These are phyloP conservation scores for Phallusia fumigata DNA, from an alignment of 23 tunicate species.

Conservation along the genomic window DNA sequence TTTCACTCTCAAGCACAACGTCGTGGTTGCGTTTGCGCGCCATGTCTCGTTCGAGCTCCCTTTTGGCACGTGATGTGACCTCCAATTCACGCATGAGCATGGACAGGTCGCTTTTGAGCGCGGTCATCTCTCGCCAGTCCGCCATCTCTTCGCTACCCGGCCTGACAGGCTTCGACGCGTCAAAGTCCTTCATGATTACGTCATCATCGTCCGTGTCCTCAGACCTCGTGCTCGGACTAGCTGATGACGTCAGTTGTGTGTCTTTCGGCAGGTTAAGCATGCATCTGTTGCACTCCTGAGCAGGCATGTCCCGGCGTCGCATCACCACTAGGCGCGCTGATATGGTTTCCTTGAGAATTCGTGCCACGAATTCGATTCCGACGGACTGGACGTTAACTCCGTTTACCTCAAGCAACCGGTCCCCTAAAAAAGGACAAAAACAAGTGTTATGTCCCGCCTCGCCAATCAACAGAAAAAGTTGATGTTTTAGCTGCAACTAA, in stretches of 20 bases:
- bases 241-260: not conserved
- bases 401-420: constrained; percentile 50
- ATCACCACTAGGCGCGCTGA: constrained; percentile 36
- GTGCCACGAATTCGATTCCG: constrained; percentile 27
- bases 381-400: constrained; percentile 55
- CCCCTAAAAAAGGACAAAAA: constrained; percentile 20
- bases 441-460: not conserved
- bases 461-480: constrained; percentile 1
- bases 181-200: constrained; percentile 8
- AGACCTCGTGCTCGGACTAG: not conserved
- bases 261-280: not conserved
- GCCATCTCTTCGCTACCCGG: constrained; percentile 24
- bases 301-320: not conserved
- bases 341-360: constrained; percentile 35
- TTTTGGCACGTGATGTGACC: constrained; percentile 49
- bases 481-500: too few relatives aligned
- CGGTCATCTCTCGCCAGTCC: constrained; percentile 58
- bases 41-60: constrained; percentile 51
- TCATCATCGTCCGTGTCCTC: constrained; percentile 11
- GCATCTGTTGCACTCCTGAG: constrained; percentile 5
- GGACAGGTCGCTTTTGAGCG: constrained; percentile 44
- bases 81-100: constrained; percentile 62
- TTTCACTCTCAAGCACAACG: constrained; percentile 40
- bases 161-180: not conserved
- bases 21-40: constrained; percentile 37